Conservation (phyloP, 1,140 invertebrate species). For the Aricia agestis region DNA sequence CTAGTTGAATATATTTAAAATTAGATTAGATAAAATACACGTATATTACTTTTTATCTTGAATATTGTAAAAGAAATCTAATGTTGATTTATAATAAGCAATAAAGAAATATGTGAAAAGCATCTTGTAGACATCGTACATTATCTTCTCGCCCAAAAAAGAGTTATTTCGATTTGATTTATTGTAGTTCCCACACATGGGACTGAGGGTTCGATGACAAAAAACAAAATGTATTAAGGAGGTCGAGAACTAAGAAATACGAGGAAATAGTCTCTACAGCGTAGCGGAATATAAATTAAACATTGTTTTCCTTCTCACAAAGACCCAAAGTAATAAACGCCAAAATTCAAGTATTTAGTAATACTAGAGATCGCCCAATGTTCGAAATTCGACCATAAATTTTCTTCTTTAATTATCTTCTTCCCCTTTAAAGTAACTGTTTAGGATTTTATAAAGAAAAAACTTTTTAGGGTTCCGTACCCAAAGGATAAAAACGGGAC, state of each 20-base stretch:
- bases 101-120: not conserved
- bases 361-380: too few relatives aligned
- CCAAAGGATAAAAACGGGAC: too few relatives aligned
- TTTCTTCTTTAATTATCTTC: too few relatives aligned
- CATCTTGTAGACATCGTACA: not conserved
- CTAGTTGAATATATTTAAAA: too few relatives aligned
- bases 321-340: not conserved
- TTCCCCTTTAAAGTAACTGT: too few relatives aligned
- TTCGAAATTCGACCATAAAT: too few relatives aligned
- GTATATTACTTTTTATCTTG: not conserved
- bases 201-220: slow-evolving; percentile 58
- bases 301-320: not conserved
- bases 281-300: not conserved
- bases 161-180: slow-evolving; percentile 68
- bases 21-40: too few relatives aligned
- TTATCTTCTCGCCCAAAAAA: slow-evolving; percentile 45
- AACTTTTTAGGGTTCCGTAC: too few relatives aligned
- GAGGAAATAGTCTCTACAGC: not conserved
- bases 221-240: slow-evolving; percentile 56
- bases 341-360: not conserved
- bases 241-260: slow-evolving; percentile 47
- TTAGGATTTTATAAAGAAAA: too few relatives aligned
- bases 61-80: not conserved
- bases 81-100: not conserved
- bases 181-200: slow-evolving; percentile 60